These are phyloP conservation scores for Emys orbicularis DNA, from an alignment of 2,797 vertebrate species.

Conservation along the genomic window DNA sequence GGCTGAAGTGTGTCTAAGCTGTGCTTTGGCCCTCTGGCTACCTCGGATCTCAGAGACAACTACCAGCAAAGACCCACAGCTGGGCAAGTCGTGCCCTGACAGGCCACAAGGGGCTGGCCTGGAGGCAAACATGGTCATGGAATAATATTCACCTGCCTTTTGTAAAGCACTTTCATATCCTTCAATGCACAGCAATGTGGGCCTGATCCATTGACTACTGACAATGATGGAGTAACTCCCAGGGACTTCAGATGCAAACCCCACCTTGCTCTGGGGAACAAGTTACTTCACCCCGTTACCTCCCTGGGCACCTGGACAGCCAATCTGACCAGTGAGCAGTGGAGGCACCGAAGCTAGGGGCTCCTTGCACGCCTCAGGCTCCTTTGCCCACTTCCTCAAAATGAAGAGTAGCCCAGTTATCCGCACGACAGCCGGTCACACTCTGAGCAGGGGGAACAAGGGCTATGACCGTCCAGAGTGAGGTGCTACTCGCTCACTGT, in stretches of 20 bases:
- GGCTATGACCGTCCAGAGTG: background rate
- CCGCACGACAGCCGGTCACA: too few species aligned
- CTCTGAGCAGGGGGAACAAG: background rate
- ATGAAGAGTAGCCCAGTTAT: too few species aligned
- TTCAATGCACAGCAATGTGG: background rate
- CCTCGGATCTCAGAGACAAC: background rate
- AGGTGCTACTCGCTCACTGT: background rate
- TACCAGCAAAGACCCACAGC: background rate
- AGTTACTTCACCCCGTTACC: too few species aligned
- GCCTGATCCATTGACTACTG: background rate
- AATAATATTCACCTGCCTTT: constrained; percentile 1
- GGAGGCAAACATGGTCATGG: background rate
- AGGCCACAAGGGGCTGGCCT: background rate
- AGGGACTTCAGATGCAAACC: too few species aligned
- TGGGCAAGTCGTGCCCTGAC: background rate
- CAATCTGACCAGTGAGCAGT: too few species aligned
- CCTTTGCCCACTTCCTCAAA: too few species aligned
- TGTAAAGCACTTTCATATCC: background rate
- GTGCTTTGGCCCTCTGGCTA: too few species aligned
- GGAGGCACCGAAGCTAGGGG: too few species aligned
- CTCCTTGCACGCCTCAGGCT: too few species aligned
- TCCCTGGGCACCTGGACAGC: too few species aligned
- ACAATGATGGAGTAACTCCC: background rate
- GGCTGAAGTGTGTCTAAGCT: background rate
- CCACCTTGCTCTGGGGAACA: too few species aligned